phyloP scores from a whole-genome alignment of 2,797 vertebrate genomes.

The Sphenopsis melanotis region DNA sequence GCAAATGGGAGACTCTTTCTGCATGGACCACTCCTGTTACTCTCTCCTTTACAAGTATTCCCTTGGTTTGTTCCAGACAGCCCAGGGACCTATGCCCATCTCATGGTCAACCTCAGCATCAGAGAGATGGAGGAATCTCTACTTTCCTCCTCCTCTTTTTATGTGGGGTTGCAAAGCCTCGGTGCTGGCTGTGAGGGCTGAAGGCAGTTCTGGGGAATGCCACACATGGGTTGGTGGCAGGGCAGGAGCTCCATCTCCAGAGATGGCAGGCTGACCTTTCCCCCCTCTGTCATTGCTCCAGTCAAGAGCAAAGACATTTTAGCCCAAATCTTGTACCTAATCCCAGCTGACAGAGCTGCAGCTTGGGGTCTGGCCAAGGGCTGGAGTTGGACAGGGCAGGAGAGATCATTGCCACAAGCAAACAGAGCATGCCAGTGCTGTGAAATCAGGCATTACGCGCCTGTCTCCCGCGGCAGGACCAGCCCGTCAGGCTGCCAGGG shows the following conservation, averaged over 20 bases:
- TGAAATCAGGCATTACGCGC: conserved; percentile 52
- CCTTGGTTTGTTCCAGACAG: not conserved
- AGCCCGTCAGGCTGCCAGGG: not conserved
- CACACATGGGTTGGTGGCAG: not conserved
- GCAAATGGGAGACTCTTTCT: not conserved
- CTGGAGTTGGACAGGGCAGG: not conserved
- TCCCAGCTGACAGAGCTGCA: not conserved
- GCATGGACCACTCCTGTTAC: not conserved
- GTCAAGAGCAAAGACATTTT: not conserved
- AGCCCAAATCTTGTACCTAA: not conserved
- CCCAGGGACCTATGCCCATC: not conserved
- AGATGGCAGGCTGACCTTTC: not conserved
- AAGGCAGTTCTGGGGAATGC: not conserved
- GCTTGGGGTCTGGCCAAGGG: not conserved
- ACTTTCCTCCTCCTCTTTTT: not conserved
- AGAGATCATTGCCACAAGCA: not conserved
- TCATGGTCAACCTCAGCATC: not conserved
- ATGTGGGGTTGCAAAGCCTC: not conserved
- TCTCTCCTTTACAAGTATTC: not conserved
- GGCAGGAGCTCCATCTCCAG: not conserved
- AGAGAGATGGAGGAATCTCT: not conserved
- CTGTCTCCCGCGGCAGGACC: not conserved
- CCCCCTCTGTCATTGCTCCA: not conserved
- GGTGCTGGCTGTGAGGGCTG: not conserved
- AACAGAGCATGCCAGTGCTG: not conserved